Evolutionary conservation across 2,113 vertebrate genomes (phyloP).

Genomic region (Chloropsis hardwickii): DNA sequence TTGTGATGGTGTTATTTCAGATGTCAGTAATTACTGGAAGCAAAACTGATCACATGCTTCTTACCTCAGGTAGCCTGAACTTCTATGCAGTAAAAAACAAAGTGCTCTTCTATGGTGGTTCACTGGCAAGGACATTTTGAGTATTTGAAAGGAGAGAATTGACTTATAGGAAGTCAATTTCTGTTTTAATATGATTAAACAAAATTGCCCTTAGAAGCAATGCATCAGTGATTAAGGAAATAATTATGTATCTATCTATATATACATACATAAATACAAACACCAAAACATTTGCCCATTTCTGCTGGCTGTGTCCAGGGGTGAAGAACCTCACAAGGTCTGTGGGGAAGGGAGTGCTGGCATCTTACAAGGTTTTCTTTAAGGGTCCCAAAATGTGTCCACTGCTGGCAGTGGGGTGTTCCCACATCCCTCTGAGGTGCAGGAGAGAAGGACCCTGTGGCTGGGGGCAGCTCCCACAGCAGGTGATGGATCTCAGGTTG

Average conservation of each 20-base stretch:
- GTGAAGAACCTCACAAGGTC: not conserved
- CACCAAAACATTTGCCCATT: not conserved
- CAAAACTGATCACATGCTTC: not conserved
- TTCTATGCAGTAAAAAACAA: not conserved
- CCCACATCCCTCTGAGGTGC: rapidly evolving
- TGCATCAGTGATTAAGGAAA: not conserved
- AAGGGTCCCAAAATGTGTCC: rapidly evolving
- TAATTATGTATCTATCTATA: rapidly evolving
- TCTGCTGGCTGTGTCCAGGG: not conserved
- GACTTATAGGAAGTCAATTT: not conserved
- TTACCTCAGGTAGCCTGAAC: not conserved
- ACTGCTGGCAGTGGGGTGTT: not conserved
- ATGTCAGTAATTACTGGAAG: not conserved
- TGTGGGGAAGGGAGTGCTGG: not conserved
- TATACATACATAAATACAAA: not conserved
- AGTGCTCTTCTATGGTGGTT: rapidly evolving
- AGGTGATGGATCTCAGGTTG: not conserved
- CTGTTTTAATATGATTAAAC: not conserved
- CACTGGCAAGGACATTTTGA: not conserved
- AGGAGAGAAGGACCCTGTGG: not conserved
- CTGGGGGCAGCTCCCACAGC: not conserved
- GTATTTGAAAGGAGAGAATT: not conserved
- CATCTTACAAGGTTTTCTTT: not conserved
- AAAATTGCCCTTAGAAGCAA: not conserved
- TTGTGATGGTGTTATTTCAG: not conserved